Conservation (phyloP, 2,888 invertebrate genomes). For the Fissipunctia ypsillon region DNA sequence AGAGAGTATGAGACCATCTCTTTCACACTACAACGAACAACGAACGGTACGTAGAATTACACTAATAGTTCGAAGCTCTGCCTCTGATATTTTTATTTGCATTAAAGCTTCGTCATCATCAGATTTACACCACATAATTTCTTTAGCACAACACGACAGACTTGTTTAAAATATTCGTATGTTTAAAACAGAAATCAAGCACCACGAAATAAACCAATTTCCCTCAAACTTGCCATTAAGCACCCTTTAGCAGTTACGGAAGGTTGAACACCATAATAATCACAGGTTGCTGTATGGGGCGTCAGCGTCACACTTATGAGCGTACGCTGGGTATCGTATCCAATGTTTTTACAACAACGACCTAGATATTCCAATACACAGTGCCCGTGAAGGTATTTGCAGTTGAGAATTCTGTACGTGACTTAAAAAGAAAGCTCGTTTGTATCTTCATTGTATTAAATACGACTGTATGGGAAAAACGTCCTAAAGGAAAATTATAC, state of each 20-base stretch:
- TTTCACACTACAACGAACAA: conserved; percentile 38
- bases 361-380: conserved; percentile 61
- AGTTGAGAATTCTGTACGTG: conserved; percentile 30
- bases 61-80: conserved; percentile 17
- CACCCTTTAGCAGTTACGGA: conserved; percentile 60
- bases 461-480: conserved; percentile 1
- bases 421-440: conserved; percentile 43
- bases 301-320: conserved; percentile 47
- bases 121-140: conserved; percentile 5
- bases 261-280: conserved; percentile 58
- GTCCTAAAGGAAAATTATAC: background rate
- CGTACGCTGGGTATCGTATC: conserved; percentile 35
- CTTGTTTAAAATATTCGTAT: background rate
- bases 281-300: conserved; percentile 59
- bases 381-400: conserved; percentile 41
- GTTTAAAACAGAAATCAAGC: background rate
- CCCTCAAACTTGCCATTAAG: conserved; percentile 36
- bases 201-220: conserved; percentile 9
- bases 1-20: conserved; percentile 20
- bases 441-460: conserved; percentile 8
- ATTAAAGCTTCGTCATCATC: conserved; percentile 23
- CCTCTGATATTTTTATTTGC: conserved; percentile 21
- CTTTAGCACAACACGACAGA: background rate
- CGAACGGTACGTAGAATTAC: background rate
- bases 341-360: conserved; percentile 61